Evolutionary conservation across 2,113 vertebrate species (phyloP).

Genomic region (Tachysurus fulvidraco): DNA sequence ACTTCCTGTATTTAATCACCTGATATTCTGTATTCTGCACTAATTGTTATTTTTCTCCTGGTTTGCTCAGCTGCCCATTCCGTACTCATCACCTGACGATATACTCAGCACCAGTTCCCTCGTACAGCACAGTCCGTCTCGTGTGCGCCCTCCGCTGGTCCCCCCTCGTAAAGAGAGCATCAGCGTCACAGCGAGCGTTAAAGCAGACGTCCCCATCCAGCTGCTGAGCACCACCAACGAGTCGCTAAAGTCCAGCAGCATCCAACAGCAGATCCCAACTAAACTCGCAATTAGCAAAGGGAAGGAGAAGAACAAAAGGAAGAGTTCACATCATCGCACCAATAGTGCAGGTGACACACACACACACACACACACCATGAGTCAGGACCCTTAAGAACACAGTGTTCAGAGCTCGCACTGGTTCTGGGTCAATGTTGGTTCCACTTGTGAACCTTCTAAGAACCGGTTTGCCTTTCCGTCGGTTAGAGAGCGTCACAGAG

Average conservation of each 20-base stretch:
- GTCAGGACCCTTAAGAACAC: no score
- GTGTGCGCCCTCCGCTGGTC: conserved; percentile 75
- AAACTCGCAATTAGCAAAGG: conserved; percentile 83
- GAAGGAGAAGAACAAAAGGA: conserved; percentile 80
- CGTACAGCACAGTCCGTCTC: conserved; percentile 39
- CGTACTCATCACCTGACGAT: conserved; percentile 1
- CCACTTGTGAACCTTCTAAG: no score
- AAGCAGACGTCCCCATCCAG: conserved; percentile 81
- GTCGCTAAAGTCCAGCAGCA: conserved; percentile 72
- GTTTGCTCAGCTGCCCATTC: not conserved
- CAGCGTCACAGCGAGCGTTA: conserved; percentile 44
- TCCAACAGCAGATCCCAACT: conserved; percentile 93
- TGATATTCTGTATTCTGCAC: not conserved
- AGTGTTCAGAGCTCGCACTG: no score
- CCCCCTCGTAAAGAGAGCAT: conserved; percentile 82
- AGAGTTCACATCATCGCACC: conserved; percentile 79
- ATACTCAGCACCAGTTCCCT: conserved; percentile 47
- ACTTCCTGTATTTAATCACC: not conserved
- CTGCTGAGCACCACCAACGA: conserved; percentile 89
- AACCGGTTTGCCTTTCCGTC: no score
- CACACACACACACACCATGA: not conserved
- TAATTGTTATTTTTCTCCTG: not conserved
- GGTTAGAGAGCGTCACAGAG: no score
- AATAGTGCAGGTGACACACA: conserved; percentile 80
- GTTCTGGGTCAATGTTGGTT: no score